These are phyloP conservation scores for Phalanger gymnotis DNA, from an alignment of 2,797 vertebrate genomes.

Conservation along the genomic window DNA sequence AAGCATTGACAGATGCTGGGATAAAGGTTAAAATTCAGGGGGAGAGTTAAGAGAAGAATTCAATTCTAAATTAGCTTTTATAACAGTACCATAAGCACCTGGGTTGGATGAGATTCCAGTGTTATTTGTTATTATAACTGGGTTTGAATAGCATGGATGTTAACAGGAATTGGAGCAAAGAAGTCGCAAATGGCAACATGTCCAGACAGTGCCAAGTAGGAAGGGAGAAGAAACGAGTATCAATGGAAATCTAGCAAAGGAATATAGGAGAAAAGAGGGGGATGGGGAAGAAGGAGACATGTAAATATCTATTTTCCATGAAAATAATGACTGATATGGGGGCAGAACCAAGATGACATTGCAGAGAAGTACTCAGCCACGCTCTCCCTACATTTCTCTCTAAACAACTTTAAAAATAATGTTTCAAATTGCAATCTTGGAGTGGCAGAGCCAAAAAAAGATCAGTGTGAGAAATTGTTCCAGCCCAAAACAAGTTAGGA, in stretches of 20 bases:
- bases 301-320: too few species aligned
- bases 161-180: not conserved
- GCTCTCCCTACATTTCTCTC: not conserved
- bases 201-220: not conserved
- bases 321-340: too few species aligned
- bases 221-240: not conserved
- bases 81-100: not conserved
- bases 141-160: not conserved
- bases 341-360: too few species aligned
- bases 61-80: not conserved
- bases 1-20: not conserved
- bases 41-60: not conserved
- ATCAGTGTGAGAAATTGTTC: not conserved
- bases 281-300: too few species aligned
- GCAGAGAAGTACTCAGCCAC: too few species aligned
- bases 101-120: not conserved
- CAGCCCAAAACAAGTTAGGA: not conserved
- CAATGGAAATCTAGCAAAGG: not conserved
- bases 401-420: not conserved
- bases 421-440: too few species aligned
- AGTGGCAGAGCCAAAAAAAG: not conserved
- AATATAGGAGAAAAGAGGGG: not conserved
- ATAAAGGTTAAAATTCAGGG: not conserved
- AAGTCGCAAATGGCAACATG: not conserved
- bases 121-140: not conserved